phyloP scores from a whole-genome alignment of 2,113 vertebrate species.

The Mirounga angustirostris region DNA sequence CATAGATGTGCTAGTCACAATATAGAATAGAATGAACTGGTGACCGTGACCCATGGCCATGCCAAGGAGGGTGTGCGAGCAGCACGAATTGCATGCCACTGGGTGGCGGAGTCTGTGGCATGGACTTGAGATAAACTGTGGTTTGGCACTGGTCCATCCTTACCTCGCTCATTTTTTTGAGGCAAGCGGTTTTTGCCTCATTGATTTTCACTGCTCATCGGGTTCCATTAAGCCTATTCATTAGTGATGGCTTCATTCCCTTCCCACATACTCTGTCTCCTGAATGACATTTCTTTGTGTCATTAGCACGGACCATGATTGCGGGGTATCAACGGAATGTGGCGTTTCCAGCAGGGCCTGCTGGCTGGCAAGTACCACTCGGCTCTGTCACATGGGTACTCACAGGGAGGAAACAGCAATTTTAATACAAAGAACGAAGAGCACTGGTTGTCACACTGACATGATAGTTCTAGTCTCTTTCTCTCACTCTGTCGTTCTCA shows the following conservation, averaged over 20 bases:
- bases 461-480: background rate
- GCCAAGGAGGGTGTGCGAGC: background rate
- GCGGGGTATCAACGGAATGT: background rate
- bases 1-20: background rate
- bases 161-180: background rate
- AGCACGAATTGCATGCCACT: background rate
- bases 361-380: background rate
- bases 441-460: background rate
- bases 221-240: constrained; percentile 64
- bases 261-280: constrained; percentile 43
- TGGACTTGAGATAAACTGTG: background rate
- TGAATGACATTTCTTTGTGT: constrained; percentile 16
- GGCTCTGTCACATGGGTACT: background rate
- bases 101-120: background rate
- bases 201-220: constrained; percentile 67
- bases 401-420: background rate
- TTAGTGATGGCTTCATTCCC: constrained; percentile 62
- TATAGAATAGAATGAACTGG: background rate
- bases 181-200: constrained; percentile 50
- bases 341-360: constrained; percentile 34
- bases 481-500: background rate
- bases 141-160: background rate
- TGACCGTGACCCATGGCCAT: too few species aligned
- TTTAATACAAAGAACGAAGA: constrained; percentile 40
- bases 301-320: background rate